phyloP scores from a whole-genome alignment of 1,140 invertebrate genomes.

The Cyphomyrmex costatus region DNA sequence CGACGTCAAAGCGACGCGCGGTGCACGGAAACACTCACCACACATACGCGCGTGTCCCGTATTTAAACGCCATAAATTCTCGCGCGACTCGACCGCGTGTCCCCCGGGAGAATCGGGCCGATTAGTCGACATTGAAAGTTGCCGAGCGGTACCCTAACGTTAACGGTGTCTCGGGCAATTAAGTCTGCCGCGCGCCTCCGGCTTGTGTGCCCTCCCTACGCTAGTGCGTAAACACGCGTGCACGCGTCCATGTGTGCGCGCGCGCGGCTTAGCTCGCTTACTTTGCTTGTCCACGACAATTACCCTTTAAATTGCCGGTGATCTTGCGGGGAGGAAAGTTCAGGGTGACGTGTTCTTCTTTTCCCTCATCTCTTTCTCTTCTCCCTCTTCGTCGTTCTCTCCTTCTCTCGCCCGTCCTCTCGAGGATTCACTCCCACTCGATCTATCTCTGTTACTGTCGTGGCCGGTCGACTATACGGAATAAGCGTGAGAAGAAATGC shows the following conservation, averaged over 20 bases:
- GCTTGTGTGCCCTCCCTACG: conserved; percentile 66
- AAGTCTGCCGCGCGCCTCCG: conserved; percentile 73
- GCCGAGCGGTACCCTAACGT: conserved; percentile 74
- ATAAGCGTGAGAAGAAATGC: conserved; percentile 62
- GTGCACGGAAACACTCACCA: not conserved
- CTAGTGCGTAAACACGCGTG: conserved; percentile 65
- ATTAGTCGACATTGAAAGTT: conserved; percentile 75
- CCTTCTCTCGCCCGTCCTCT: not conserved
- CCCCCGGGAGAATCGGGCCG: conserved; percentile 19
- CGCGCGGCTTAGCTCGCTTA: conserved; percentile 18
- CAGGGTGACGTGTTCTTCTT: conserved; percentile 4
- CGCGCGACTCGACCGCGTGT: not conserved
- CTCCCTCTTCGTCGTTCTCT: not conserved
- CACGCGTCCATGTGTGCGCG: not conserved
- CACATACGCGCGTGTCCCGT: not conserved
- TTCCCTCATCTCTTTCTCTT: not conserved
- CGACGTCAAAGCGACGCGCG: not conserved
- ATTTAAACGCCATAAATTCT: conserved; percentile 4
- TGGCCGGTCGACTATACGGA: conserved; percentile 17
- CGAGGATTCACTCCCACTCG: not conserved
- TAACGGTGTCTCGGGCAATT: conserved; percentile 79
- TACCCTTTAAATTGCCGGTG: conserved; percentile 47
- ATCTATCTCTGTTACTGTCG: conserved; percentile 21
- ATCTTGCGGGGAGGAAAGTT: conserved; percentile 41
- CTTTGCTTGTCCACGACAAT: conserved; percentile 27